Conservation (phyloP, 2,113 vertebrate genomes). For the Noctilio leporinus region DNA sequence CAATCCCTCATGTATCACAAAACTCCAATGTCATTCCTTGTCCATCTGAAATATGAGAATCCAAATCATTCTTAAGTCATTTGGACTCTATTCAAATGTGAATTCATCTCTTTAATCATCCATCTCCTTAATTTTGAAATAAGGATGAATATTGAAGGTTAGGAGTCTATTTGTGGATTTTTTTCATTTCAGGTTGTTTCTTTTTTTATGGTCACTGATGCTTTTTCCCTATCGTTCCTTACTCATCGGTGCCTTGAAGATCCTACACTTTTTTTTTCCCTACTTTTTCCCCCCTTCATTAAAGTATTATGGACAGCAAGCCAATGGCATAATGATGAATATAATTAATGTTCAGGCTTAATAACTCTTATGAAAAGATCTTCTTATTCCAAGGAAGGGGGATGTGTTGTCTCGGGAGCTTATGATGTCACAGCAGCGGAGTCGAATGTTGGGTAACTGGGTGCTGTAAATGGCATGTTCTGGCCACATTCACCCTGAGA, state of each 20-base stretch:
- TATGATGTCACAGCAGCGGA: constrained; percentile 59
- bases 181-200: background rate
- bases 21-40: constrained; percentile 29
- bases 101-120: constrained; percentile 55
- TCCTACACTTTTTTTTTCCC: constrained; percentile 1
- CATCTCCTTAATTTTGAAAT: constrained; percentile 38
- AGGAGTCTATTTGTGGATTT: constrained; percentile 24
- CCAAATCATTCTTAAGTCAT: constrained; percentile 57
- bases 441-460: constrained; percentile 50
- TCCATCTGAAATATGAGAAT: constrained; percentile 39
- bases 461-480: constrained; percentile 49
- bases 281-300: constrained; percentile 61
- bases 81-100: constrained; percentile 62
- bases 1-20: constrained; percentile 8
- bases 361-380: constrained; percentile 59
- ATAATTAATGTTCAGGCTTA: constrained; percentile 65
- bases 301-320: constrained; percentile 61
- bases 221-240: background rate
- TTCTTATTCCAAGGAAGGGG: constrained; percentile 62
- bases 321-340: constrained; percentile 51
- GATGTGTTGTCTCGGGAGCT: constrained; percentile 43
- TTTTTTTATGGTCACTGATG: background rate
- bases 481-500: constrained; percentile 8
- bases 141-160: background rate
- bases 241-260: background rate